A percentile compares a stretch with the other conserved stretches of the same genome.
phyloP scores from a whole-genome alignment of 2,888 invertebrate species.

The Scaptomyza cyrtandrae region DNA sequence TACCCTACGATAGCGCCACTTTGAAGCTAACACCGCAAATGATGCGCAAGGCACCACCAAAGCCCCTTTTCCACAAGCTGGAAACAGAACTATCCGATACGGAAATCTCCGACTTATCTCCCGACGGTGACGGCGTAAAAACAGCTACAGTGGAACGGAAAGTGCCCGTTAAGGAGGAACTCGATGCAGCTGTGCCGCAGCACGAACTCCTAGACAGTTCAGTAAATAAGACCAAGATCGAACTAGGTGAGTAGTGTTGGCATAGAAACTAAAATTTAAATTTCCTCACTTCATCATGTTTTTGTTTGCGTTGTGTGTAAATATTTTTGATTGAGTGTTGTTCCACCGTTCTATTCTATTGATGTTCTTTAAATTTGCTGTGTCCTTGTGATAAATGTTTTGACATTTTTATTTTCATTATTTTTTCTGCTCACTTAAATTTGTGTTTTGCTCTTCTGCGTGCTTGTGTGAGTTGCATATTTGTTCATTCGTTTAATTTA shows the following conservation, averaged over 20 bases:
- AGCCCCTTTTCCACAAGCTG: slow-evolving; percentile 87
- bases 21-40: slow-evolving; percentile 91
- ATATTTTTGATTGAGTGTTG: slow-evolving; percentile 14
- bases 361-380: slow-evolving; percentile 29
- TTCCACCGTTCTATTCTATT: slow-evolving; percentile 24
- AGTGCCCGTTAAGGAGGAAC: slow-evolving; percentile 89
- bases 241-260: slow-evolving; percentile 86
- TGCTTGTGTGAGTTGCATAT: slow-evolving; percentile 48
- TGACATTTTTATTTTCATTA: slow-evolving; percentile 49
- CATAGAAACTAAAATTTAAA: neutral
- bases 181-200: slow-evolving; percentile 94
- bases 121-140: slow-evolving; percentile 89
- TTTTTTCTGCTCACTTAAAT: slow-evolving; percentile 41
- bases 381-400: slow-evolving; percentile 62
- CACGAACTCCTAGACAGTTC: slow-evolving; percentile 94
- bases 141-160: slow-evolving; percentile 91
- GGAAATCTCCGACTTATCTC: slow-evolving; percentile 93
- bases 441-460: slow-evolving; percentile 53
- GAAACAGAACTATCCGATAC: slow-evolving; percentile 94
- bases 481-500: slow-evolving; percentile 59
- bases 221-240: slow-evolving; percentile 92
- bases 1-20: slow-evolving; percentile 92
- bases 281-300: slow-evolving; percentile 28
- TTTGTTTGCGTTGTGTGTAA: slow-evolving; percentile 19
- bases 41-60: slow-evolving; percentile 90